phyloP scores from a whole-genome alignment of 1,140 invertebrate genomes.

The Euschistus heros region DNA sequence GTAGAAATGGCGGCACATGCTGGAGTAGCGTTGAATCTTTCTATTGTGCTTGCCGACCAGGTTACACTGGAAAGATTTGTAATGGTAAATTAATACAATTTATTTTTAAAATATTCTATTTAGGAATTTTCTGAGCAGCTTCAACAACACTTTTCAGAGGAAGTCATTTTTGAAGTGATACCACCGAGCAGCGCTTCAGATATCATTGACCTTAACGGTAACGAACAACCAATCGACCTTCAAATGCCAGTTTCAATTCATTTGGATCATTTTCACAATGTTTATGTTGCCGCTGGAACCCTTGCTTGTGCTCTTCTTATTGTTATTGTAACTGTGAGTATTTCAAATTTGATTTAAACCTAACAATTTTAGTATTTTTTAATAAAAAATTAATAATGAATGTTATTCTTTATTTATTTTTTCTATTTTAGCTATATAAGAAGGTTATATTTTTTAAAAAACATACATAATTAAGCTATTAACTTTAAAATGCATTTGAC shows the following conservation, averaged over 20 bases:
- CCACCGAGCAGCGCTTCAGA: constrained; percentile 36
- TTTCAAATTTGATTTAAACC: too few relatives aligned
- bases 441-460: too few relatives aligned
- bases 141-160: constrained; percentile 34
- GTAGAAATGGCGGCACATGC: constrained; percentile 61
- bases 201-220: constrained; percentile 37
- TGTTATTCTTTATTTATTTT: too few relatives aligned
- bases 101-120: too few relatives aligned
- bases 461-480: too few relatives aligned
- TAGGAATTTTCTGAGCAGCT: too few relatives aligned
- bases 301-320: constrained; percentile 54
- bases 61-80: constrained; percentile 64
- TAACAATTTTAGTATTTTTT: too few relatives aligned
- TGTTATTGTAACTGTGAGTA: constrained; percentile 53
- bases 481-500: too few relatives aligned
- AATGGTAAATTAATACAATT: constrained; percentile 42
- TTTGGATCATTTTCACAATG: constrained; percentile 57
- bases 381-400: too few relatives aligned
- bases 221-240: constrained; percentile 37
- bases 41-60: constrained; percentile 60
- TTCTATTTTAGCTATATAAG: too few relatives aligned
- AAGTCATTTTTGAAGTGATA: constrained; percentile 45
- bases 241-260: constrained; percentile 48
- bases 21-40: constrained; percentile 63
- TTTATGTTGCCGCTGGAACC: constrained; percentile 60